phyloP scores from a whole-genome alignment of 2,888 invertebrate genomes.

The Euplagia quadripunctaria region DNA sequence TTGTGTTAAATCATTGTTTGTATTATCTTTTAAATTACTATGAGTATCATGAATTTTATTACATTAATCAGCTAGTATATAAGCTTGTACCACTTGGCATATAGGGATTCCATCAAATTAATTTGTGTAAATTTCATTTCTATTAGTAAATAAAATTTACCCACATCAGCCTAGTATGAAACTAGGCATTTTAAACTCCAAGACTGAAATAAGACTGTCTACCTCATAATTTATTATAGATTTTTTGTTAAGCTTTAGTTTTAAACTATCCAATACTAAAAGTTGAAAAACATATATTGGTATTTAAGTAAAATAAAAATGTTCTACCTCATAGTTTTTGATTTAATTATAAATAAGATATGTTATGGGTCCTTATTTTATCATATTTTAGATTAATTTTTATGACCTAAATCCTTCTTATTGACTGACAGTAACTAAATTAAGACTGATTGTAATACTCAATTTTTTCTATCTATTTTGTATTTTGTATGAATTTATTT shows the following conservation, averaged over 20 bases:
- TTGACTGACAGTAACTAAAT: constrained; percentile 21
- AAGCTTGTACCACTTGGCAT: background rate
- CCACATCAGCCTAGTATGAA: background rate
- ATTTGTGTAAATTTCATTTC: background rate
- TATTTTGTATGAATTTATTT: constrained; percentile 16
- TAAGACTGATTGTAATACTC: constrained; percentile 57
- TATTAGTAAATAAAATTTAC: background rate
- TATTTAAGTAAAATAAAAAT: constrained; percentile 2
- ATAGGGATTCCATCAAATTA: background rate
- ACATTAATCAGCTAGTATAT: background rate
- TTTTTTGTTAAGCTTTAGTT: constrained; percentile 1
- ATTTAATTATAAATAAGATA: background rate
- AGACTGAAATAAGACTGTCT: constrained; percentile 33
- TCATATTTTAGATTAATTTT: constrained; percentile 2
- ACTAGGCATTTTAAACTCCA: constrained; percentile 9
- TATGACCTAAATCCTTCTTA: background rate
- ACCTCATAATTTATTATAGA: constrained; percentile 25
- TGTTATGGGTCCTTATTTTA: constrained; percentile 2
- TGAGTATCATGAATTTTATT: background rate
- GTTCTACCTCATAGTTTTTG: constrained; percentile 7
- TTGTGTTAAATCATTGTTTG: background rate
- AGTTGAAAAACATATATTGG: background rate
- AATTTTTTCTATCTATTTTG: constrained; percentile 34
- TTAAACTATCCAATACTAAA: background rate
- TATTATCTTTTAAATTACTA: background rate